phyloP scores from a whole-genome alignment of 2,797 vertebrate species.

The Potorous gilbertii region DNA sequence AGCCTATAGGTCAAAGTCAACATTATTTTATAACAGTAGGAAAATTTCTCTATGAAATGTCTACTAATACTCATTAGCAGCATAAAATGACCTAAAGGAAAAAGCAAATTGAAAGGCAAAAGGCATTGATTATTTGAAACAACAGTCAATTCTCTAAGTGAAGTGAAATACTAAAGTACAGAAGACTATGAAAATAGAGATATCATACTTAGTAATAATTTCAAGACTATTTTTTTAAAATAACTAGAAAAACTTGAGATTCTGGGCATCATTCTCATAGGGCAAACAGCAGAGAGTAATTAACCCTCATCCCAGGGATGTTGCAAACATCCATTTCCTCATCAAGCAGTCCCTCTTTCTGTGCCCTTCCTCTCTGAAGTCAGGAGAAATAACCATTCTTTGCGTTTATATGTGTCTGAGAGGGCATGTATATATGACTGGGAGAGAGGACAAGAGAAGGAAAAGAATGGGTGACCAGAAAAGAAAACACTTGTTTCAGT shows the following conservation, averaged over 20 bases:
- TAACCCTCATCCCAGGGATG: neutral
- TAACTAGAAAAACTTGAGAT: neutral
- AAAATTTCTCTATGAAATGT: constrained; percentile 17
- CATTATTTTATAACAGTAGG: neutral
- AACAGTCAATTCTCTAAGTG: constrained; percentile 1
- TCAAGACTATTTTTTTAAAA: constrained; percentile 19
- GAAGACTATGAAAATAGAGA: neutral
- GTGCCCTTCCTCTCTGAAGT: constrained; percentile 45
- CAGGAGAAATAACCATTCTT: constrained; percentile 46
- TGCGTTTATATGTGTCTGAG: neutral
- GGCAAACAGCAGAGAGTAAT: neutral
- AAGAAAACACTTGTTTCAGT: neutral
- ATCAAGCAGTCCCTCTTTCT: constrained; percentile 4
- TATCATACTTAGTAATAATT: neutral
- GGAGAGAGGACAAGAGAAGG: neutral
- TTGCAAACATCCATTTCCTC: constrained; percentile 14
- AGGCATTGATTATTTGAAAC: neutral
- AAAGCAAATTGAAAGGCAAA: constrained; percentile 22
- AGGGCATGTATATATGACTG: neutral
- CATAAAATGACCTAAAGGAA: constrained; percentile 15
- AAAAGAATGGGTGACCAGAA: neutral
- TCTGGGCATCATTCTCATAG: neutral
- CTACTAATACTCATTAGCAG: neutral
- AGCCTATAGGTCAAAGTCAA: constrained; percentile 28
- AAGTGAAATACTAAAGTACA: neutral